Conservation (phyloP, 2,888 invertebrate species). For the Tortrix viridana region DNA sequence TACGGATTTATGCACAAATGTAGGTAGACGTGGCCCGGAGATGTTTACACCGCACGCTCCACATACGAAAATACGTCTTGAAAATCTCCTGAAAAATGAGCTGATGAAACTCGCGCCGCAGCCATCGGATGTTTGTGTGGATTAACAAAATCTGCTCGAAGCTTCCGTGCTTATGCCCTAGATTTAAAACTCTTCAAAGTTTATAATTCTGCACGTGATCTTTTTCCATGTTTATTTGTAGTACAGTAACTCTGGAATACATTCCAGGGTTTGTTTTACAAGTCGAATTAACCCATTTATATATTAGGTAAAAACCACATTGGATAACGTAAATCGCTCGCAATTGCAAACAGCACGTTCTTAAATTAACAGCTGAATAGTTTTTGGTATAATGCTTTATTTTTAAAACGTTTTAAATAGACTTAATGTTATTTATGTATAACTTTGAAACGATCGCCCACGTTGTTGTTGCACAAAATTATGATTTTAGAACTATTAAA, state of each 20-base stretch:
- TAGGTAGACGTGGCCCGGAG: constrained; percentile 19
- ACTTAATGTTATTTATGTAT: no score
- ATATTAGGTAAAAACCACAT: constrained; percentile 16
- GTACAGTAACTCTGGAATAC: constrained; percentile 28
- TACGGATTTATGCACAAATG: constrained; percentile 35
- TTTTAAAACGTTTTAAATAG: no score
- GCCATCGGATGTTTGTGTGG: constrained; percentile 29
- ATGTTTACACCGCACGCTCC: constrained; percentile 31
- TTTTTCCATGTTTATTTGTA: constrained; percentile 34
- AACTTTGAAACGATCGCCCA: no score
- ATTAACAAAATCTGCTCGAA: constrained; percentile 11
- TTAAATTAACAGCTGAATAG: no score
- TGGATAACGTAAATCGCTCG: constrained; percentile 15
- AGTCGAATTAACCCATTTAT: constrained; percentile 25
- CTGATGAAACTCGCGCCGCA: constrained; percentile 32
- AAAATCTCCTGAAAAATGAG: constrained; percentile 31
- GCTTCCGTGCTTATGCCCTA: constrained; percentile 29
- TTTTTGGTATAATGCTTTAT: no score
- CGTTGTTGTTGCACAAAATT: no score
- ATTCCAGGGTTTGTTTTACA: constrained; percentile 22
- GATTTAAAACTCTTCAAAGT: constrained; percentile 20
- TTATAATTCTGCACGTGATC: constrained; percentile 20
- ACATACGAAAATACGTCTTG: constrained; percentile 33
- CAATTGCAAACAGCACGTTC: no score
- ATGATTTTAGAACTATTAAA: no score